A percentile compares a stretch with the other conserved stretches of the same genome.
phyloP scores from a whole-genome alignment of 2,888 invertebrate genomes.

The Phasia obesa region DNA sequence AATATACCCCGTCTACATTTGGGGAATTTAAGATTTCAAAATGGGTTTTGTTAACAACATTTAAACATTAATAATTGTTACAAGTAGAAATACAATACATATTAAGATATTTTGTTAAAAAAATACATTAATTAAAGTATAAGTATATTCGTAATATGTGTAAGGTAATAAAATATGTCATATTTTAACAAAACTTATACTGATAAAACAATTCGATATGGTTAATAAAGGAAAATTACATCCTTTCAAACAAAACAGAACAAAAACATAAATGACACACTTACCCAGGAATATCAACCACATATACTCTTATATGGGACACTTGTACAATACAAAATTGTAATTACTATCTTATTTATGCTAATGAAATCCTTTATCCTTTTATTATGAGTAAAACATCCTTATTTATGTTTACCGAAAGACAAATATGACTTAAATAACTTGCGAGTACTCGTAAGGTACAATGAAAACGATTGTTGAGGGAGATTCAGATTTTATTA shows the following conservation, averaged over 20 bases:
- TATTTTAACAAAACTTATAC: slow-evolving; percentile 80
- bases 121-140: neutral
- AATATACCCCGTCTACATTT: no score
- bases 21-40: no score
- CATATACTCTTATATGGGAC: slow-evolving; percentile 36
- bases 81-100: neutral
- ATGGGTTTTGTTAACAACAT: neutral
- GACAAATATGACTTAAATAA: slow-evolving; percentile 3
- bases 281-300: slow-evolving; percentile 8
- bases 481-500: slow-evolving; percentile 11
- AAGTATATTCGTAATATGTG: slow-evolving; percentile 16
- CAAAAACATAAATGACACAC: slow-evolving; percentile 50
- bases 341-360: slow-evolving; percentile 69
- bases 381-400: slow-evolving; percentile 34
- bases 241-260: slow-evolving; percentile 15
- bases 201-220: slow-evolving; percentile 79
- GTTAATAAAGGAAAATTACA: slow-evolving; percentile 56
- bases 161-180: slow-evolving; percentile 80
- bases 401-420: slow-evolving; percentile 31
- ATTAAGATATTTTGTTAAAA: slow-evolving; percentile 1
- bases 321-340: slow-evolving; percentile 52
- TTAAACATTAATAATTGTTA: neutral
- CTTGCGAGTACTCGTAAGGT: neutral
- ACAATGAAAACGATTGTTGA: neutral
- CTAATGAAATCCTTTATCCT: slow-evolving; percentile 66